Evolutionary conservation across 1,140 invertebrate genomes (phyloP), one percentile per base, ranked within the genome.

Genomic region (Trichomalopsis sarcophagae): DNA sequence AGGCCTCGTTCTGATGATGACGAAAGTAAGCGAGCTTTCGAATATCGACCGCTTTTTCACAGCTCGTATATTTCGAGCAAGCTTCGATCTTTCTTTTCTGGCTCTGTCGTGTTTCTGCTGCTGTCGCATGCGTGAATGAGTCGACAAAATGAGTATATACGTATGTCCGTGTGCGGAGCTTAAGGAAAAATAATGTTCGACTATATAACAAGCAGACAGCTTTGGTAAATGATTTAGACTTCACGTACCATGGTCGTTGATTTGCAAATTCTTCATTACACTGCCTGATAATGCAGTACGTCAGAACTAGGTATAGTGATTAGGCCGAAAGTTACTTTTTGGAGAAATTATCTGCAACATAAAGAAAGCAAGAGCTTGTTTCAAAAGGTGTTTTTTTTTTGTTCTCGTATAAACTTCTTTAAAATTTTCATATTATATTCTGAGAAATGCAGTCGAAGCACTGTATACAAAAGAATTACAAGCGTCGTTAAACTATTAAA

Each of bases 201-300:
- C 17, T 6, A 10, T 47, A 47, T 62, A 62, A 62, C 17, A 62
- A 17, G 7, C 1, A 44, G 55, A 62, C 21, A 14, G 17, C 40
- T 77, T 44, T 76, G 14, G 62, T 84, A 55, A 69, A 79, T 78
- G 3, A 84, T 79, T 73, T 30, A 80, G 71, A 23, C 44, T 71
- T 44, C 47, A 90, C 89, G n/a, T 89, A 90, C 90, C 90, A 89
- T 90, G 87, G 80, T 87, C 90, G 81, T 88, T 88, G 79, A 69
- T 90, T 89, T 87, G 86, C 86, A 88, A 88, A 88, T 90, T 87
- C 90, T 90, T 90, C 90, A 90, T 90, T 90, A 89, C 89, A 89
- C 87, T 84, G 86, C 66, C 80, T 89, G 87, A 62, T 82, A 78
- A 78, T 82, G 74, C 84, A 82, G 74, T 17, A 36, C 80, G 68